Conservation (phyloP, 2,888 invertebrate species). For the Harmothoe impar region DNA sequence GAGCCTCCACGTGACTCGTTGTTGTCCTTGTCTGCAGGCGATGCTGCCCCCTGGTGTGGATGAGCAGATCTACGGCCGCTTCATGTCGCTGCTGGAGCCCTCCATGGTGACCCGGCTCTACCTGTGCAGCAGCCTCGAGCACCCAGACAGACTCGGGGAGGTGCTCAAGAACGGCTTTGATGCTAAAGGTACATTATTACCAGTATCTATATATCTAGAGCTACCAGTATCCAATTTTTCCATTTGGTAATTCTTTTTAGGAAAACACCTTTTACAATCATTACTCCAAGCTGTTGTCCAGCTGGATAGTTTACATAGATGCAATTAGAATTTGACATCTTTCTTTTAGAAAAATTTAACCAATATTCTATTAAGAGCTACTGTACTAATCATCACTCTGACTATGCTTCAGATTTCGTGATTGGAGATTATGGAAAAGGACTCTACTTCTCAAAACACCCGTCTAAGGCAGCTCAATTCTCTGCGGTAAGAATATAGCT, state of each 20-base stretch:
- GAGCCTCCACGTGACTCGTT: no score
- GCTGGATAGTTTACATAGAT: no score
- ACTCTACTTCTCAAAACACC: slow-evolving; percentile 80
- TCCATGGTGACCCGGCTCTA: slow-evolving; percentile 77
- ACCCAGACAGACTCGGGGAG: slow-evolving; percentile 76
- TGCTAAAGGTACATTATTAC: slow-evolving; percentile 73
- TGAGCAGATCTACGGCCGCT: slow-evolving; percentile 71
- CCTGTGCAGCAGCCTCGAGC: slow-evolving; percentile 78
- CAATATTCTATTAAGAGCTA: no score
- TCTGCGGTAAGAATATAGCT: slow-evolving; percentile 75
- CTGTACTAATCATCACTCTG: no score
- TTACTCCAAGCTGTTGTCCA: no score
- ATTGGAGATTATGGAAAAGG: slow-evolving; percentile 79
- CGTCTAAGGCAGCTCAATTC: slow-evolving; percentile 80
- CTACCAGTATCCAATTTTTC: no score
- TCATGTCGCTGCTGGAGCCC: slow-evolving; percentile 73
- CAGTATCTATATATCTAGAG: no score
- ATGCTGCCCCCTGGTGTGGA: slow-evolving; percentile 67
- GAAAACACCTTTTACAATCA: no score
- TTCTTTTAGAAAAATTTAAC: no score
- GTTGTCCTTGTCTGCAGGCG: slow-evolving; percentile 67
- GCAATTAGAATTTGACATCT: no score
- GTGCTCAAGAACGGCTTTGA: slow-evolving; percentile 79
- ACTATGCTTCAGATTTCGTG: neutral
- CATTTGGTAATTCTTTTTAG: no score